phyloP scores from a whole-genome alignment of 2,888 invertebrate species.

The Aquatica leii region DNA sequence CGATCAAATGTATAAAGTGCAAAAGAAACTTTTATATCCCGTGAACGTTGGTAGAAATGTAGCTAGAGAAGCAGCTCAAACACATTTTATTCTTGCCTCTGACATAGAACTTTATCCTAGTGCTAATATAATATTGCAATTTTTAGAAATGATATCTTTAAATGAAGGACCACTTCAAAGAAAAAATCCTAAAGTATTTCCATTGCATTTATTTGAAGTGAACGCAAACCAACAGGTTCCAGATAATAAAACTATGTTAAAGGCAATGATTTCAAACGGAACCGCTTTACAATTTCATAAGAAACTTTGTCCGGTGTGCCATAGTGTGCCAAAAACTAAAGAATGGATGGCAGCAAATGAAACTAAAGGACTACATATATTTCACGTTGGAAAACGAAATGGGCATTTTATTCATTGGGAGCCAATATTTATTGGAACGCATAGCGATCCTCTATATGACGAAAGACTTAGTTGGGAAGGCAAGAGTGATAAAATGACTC shows the following conservation, averaged over 20 bases:
- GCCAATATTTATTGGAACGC: constrained; percentile 92
- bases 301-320: constrained; percentile 87
- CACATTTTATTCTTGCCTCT: constrained; percentile 84
- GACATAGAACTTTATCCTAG: constrained; percentile 93
- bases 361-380: constrained; percentile 77
- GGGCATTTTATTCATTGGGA: constrained; percentile 88
- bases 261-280: constrained; percentile 75
- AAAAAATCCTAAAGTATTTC: constrained; percentile 78
- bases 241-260: constrained; percentile 73
- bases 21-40: constrained; percentile 85
- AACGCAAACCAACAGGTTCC: constrained; percentile 73
- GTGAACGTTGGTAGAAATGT: constrained; percentile 91
- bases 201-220: constrained; percentile 89
- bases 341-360: constrained; percentile 83
- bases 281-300: constrained; percentile 93
- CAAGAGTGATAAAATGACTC: constrained; percentile 95
- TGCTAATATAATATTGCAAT: constrained; percentile 79
- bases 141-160: constrained; percentile 84
- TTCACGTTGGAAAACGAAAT: constrained; percentile 83
- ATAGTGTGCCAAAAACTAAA: constrained; percentile 84
- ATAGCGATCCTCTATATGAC: constrained; percentile 87
- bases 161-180: constrained; percentile 71
- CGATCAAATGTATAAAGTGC: constrained; percentile 77
- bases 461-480: constrained; percentile 95
- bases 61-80: constrained; percentile 83